Conservation (phyloP, 2,888 invertebrate genomes). For the Orchesella flavescens region DNA sequence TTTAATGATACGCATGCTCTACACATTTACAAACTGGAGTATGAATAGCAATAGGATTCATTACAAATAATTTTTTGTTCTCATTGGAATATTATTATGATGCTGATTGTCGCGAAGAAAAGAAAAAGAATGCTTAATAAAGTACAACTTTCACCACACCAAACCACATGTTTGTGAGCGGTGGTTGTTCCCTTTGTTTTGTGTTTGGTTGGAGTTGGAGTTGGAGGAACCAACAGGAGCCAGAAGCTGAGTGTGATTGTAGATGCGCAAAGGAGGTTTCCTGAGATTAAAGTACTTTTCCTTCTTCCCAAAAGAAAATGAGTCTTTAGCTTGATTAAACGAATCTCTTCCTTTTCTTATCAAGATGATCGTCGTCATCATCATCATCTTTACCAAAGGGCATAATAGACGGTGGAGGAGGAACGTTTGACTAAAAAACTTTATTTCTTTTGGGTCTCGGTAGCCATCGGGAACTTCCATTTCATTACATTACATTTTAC, state of each 20-base stretch:
- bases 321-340: slow-evolving; percentile 41
- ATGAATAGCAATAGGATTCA: not conserved
- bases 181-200: no score
- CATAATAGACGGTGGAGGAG: slow-evolving; percentile 6
- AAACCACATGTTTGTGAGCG: no score
- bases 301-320: slow-evolving; percentile 5
- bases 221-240: no score
- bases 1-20: not conserved
- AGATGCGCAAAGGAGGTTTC: no score
- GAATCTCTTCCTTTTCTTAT: slow-evolving; percentile 10
- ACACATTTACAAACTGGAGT: no score
- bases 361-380: slow-evolving; percentile 28
- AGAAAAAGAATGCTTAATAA: no score
- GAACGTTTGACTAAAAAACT: not conserved
- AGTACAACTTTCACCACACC: no score
- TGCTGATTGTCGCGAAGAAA: no score
- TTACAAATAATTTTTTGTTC: no score
- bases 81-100: no score
- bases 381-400: slow-evolving; percentile 39
- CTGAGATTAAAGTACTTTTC: not conserved
- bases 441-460: not conserved
- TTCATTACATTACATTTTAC: not conserved
- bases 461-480: slow-evolving; percentile 54
- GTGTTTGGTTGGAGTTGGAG: no score
- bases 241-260: no score